Evolutionary conservation across 2,888 invertebrate genomes (phyloP), one percentile per base, ranked within the genome.

Genomic region (Torymus auratus): DNA sequence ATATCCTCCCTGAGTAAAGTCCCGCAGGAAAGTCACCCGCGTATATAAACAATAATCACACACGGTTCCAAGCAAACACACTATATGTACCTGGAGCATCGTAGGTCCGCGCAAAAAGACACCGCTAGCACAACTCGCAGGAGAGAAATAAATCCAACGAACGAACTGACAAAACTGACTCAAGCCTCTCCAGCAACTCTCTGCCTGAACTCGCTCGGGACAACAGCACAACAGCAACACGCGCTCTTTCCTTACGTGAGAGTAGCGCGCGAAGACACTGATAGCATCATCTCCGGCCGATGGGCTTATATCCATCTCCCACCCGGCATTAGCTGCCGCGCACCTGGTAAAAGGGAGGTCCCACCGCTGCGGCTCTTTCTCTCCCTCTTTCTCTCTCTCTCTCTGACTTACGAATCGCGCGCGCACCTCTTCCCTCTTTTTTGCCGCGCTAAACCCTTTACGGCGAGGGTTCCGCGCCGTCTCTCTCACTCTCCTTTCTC

Each of bases 241-340:
- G 70, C 14, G 73, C 68, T 72, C 41, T 41, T 41, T 83, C 82
- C 83, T 69, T 82, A 86, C 85, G 85, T 86, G 87, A 86, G 88
- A 88, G 86, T 84, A 77, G 82, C 85, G 84, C 89, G 87, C 88
- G 87, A 88, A 89, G 88, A 89, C 87, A 91, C 91, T 91, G 90
- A 89, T 91, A 88, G 89, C 88, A 88, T 89, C 88, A 90, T 89
- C 87, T 88, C 87, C 85, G 84, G 85, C 81, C 88, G 86, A 88
- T 88, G 88, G 87, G 86, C 88, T 91, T 91, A 91, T 91, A 91
- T 91, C 85, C 88, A 87, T 88, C 91, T 91, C 91, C 91, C 91
- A 90, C 91, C 87, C 84, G 15, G 15, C 13, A 41, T 55, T 73
- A 7, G 11, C 69, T 12, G 62, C 53, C 56, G 52, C 56, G 52